Conservation (phyloP, 2,888 invertebrate genomes). For the Myathropa florea region DNA sequence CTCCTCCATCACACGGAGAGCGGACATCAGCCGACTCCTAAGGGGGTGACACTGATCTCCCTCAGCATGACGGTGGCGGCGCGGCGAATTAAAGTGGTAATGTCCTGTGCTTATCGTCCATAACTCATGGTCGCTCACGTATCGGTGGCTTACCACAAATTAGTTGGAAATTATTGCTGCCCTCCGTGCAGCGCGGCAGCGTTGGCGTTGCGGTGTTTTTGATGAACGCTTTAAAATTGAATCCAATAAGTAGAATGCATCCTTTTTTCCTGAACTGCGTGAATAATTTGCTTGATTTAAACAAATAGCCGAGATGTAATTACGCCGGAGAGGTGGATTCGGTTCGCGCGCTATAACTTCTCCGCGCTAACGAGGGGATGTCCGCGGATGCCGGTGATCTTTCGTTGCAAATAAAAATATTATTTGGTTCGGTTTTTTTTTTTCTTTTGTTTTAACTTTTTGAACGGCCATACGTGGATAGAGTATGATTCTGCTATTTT, state of each 20-base stretch:
- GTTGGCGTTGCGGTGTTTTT: conserved; percentile 9
- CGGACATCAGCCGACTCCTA: neutral
- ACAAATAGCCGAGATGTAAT: conserved; percentile 27
- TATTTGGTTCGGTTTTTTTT: neutral
- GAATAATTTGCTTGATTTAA: conserved; percentile 42
- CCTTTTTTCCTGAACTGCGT: too few relatives aligned
- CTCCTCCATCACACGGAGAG: neutral
- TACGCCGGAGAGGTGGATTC: neutral
- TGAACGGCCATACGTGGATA: neutral
- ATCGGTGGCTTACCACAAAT: conserved; percentile 71
- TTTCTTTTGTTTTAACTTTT: too few relatives aligned
- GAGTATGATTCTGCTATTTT: neutral
- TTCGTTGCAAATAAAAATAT: neutral
- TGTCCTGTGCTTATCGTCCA: conserved; percentile 66
- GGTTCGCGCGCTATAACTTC: neutral
- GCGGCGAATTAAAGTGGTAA: conserved; percentile 33
- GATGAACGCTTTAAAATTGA: conserved; percentile 67
- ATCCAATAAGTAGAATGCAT: too few relatives aligned
- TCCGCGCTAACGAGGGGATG: too few relatives aligned
- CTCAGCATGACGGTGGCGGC: conserved; percentile 3
- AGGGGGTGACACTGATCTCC: neutral
- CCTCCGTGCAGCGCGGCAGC: neutral
- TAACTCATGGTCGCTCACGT: conserved; percentile 71
- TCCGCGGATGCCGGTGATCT: neutral
- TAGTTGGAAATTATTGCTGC: conserved; percentile 67